Base-by-base conservation (phyloP, 64 coral and sea anemone species). In the Actinia tenebrosa region DNA sequence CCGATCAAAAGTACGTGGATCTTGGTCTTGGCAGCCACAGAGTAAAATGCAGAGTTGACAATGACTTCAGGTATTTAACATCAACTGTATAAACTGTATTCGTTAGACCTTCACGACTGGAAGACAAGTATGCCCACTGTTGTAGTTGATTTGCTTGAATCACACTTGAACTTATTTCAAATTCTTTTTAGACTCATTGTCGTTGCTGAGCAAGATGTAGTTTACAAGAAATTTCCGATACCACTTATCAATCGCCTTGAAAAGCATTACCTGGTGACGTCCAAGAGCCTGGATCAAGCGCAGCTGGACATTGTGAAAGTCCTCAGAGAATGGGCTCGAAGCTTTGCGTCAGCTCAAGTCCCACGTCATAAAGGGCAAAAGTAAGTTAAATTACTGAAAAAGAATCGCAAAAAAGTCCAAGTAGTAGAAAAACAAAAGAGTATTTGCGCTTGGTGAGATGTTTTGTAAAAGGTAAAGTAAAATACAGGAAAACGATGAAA, bases 191-290 rank as follows among this genome's bases (percentile, higher is more conserved):
- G 93, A 44, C 37, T 95, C 55, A 95, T 95, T 91, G 89, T 95
- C 26, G 91, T 95, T n/a, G 93, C 93, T 1, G 93, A 95, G 26
- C 89, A 91, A n/a, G 93, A 95, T 58, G 93, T 88, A 22, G 93
- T 95, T 50, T 95, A 95, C 89, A 83, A 80, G 43, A 88, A 80
- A 19, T 95, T 95, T 86, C 89, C 93, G 2, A 95, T 95, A 79
- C 93, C 93, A 22, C 93, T 95, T 1, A 95, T 95, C n/a, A 95
- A 95, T 86, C 93, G 93, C 52, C 23, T 95, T 44, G 93, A 95
- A 62, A 95, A 95, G 71, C 93, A 95, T 50, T 95, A 87, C 50
- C 80, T 95, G 17, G 89, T 91, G 7, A 95, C 87, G 22, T 95
- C 93, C 22, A 84, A 88, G 22, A 88, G 93, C 53, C 89, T 95